These are phyloP conservation scores for Falco novaeseelandiae DNA, from an alignment of 2,797 vertebrate species.

Conservation along the genomic window DNA sequence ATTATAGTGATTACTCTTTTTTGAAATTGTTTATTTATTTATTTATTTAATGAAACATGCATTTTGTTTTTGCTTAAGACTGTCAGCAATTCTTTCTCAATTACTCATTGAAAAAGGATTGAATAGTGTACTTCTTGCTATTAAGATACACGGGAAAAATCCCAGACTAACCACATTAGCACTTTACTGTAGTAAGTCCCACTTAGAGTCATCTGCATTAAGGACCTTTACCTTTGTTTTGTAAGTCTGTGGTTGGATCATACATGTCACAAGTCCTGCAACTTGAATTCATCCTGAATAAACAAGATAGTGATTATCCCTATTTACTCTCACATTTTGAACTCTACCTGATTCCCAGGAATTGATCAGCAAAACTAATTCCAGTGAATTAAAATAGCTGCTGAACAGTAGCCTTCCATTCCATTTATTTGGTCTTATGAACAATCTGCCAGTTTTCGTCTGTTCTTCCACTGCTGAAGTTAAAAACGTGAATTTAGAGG, in stretches of 20 bases:
- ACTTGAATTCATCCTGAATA: not conserved
- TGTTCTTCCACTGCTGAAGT: not conserved
- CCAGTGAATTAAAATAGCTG: not conserved
- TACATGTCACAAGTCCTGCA: not conserved
- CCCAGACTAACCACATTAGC: not conserved
- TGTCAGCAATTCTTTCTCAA: not conserved
- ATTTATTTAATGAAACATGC: not conserved
- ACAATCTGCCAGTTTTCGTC: not conserved
- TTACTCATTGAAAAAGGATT: not conserved
- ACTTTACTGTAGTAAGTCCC: not conserved
- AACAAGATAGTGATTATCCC: not conserved
- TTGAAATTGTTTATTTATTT: not conserved
- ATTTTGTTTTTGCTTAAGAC: not conserved
- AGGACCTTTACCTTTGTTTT: not conserved
- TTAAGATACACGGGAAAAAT: not conserved
- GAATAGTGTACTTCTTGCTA: not conserved
- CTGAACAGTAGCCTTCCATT: not conserved
- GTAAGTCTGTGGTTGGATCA: not conserved
- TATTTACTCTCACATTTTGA: not conserved
- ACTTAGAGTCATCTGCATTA: not conserved
- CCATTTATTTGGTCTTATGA: not conserved
- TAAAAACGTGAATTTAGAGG: not conserved
- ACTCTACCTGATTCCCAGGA: not conserved
- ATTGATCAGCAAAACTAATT: not conserved
- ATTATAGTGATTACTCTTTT: not conserved